Conservation (phyloP, 2,888 invertebrate genomes). For the Cryptosula pallasiana region DNA sequence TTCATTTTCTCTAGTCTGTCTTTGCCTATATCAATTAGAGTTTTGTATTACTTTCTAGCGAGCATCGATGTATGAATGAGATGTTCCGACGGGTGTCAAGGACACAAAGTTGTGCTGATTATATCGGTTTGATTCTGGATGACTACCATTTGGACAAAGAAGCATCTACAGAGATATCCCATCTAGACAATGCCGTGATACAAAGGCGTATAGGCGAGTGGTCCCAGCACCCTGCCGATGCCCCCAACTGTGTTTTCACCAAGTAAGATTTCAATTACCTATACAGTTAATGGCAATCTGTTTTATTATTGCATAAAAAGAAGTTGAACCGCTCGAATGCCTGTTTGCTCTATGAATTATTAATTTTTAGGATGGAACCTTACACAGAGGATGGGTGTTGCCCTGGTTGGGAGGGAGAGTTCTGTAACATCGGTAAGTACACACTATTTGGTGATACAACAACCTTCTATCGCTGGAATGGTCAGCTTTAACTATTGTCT, state of each 20-base stretch:
- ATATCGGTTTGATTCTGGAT: neutral
- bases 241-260: neutral
- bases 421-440: neutral
- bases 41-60: too few relatives aligned
- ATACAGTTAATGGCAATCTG: too few relatives aligned
- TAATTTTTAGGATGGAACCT: neutral
- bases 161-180: neutral
- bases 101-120: constrained; percentile 2
- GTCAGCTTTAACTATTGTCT: neutral
- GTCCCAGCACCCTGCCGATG: neutral
- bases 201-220: neutral
- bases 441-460: too few relatives aligned
- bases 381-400: neutral
- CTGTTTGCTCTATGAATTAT: too few relatives aligned
- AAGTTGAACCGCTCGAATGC: neutral
- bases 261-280: too few relatives aligned
- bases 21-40: too few relatives aligned
- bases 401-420: neutral
- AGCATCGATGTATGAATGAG: neutral
- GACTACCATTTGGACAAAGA: neutral
- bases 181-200: neutral
- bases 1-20: too few relatives aligned
- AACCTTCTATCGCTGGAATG: too few relatives aligned
- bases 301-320: neutral
- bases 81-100: neutral